Percentiles rank a stretch among this genome's conserved stretches.
Evolutionary conservation across 2,797 vertebrate genomes (phyloP).

Genomic region (Hafferia zeledoni): DNA sequence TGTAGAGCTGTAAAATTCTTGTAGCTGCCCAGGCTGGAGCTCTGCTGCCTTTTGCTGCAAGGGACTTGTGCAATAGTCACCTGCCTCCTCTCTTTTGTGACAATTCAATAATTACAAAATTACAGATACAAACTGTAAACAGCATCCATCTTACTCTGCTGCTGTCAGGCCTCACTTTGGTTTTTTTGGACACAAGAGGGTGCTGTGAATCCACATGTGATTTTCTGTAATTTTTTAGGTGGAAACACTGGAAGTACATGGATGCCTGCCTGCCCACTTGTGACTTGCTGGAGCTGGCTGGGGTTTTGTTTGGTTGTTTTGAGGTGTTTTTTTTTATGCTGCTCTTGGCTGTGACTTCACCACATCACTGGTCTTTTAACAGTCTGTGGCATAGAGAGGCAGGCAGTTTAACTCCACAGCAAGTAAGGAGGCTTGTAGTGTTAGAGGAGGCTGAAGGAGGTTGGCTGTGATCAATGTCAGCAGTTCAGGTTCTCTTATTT

Average conservation of each 20-base stretch:
- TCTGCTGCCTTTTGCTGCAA: background rate
- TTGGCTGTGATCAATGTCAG: background rate
- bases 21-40: background rate
- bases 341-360: background rate
- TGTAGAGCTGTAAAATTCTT: background rate
- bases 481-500: background rate
- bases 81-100: background rate
- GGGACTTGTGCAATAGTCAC: background rate
- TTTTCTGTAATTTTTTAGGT: background rate
- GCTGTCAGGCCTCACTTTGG: background rate
- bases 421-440: background rate
- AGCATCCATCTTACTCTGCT: background rate
- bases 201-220: background rate
- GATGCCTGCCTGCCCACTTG: background rate
- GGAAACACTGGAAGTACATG: background rate
- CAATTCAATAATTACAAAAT: background rate
- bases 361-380: background rate
- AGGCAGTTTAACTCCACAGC: background rate
- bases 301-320: background rate
- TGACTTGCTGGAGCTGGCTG: background rate
- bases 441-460: background rate
- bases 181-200: conserved; percentile 4
- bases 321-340: rapidly evolving
- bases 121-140: background rate
- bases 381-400: background rate